phyloP scores from a whole-genome alignment of 2,888 invertebrate species.

The Amaurobius ferox region DNA sequence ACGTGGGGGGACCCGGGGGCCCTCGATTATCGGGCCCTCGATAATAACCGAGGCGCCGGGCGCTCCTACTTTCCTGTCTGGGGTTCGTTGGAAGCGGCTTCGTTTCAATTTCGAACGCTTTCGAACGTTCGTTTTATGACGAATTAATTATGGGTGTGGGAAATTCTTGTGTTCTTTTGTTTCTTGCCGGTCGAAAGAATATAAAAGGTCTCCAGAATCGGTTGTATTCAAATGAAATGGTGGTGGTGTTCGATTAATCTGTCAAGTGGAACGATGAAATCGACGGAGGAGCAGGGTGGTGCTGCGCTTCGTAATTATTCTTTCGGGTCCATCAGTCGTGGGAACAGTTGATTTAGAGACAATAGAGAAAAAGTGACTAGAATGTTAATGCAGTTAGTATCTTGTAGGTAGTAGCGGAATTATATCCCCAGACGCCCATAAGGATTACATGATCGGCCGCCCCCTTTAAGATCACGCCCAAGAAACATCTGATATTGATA shows the following conservation, averaged over 20 bases:
- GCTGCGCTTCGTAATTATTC: neutral
- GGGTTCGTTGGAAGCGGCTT: neutral
- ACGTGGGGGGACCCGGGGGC: neutral
- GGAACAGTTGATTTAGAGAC: neutral
- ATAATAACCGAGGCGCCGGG: constrained; percentile 1
- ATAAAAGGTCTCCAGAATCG: neutral
- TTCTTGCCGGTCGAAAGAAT: neutral
- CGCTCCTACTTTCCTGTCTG: constrained; percentile 11
- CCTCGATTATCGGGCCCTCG: neutral
- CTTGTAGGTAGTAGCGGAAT: too few relatives aligned
- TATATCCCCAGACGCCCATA: too few relatives aligned
- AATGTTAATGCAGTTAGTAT: neutral
- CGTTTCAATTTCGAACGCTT: constrained; percentile 9
- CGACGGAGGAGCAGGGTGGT: neutral
- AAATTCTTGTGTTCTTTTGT: neutral
- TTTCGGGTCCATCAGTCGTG: neutral
- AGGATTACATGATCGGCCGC: too few relatives aligned
- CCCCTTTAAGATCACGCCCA: too few relatives aligned
- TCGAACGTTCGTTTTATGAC: neutral
- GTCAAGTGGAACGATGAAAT: neutral
- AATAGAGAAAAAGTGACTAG: neutral
- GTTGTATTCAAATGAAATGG: constrained; percentile 2
- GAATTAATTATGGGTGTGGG: constrained; percentile 25
- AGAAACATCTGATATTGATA: too few relatives aligned
- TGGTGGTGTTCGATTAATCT: neutral